phyloP scores from a whole-genome alignment of 1,140 invertebrate species.

The Drosophila ogumai region DNA sequence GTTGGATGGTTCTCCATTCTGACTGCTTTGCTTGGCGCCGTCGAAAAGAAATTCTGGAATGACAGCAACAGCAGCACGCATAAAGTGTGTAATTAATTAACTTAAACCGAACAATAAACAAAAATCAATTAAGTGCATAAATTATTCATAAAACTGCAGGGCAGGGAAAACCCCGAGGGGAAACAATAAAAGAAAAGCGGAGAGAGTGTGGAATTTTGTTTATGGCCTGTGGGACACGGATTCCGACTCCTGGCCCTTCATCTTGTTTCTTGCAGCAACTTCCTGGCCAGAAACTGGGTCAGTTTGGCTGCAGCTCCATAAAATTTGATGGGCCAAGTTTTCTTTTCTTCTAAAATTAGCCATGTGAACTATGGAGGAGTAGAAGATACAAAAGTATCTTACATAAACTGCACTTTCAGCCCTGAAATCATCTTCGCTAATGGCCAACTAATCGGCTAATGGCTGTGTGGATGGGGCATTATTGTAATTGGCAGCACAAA shows the following conservation, averaged over 20 bases:
- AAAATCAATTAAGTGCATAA: conserved; percentile 82
- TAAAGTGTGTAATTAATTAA: conserved; percentile 77
- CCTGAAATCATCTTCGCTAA: conserved; percentile 53
- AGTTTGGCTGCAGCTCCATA: conserved; percentile 35
- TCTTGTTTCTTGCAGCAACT: conserved; percentile 10
- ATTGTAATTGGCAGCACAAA: conserved; percentile 59
- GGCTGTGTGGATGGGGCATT: conserved; percentile 57
- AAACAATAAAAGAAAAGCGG: conserved; percentile 6
- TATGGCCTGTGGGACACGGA: conserved; percentile 59
- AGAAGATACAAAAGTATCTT: conserved; percentile 26
- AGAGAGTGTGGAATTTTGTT: conserved; percentile 46
- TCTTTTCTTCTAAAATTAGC: conserved; percentile 42
- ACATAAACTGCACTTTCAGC: conserved; percentile 37
- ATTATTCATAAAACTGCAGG: conserved; percentile 74
- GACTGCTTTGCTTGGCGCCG: conserved; percentile 30
- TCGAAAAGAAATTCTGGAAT: conserved; percentile 47
- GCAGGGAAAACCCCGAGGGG: neutral
- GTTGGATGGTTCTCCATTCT: conserved; percentile 54
- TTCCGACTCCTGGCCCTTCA: conserved; percentile 21
- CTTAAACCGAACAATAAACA: conserved; percentile 68
- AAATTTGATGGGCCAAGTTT: conserved; percentile 64
- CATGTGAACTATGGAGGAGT: conserved; percentile 3
- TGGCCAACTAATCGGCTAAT: conserved; percentile 75
- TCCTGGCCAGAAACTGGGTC: conserved; percentile 31
- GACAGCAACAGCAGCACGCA: conserved; percentile 13